phyloP scores from a whole-genome alignment of 2,113 vertebrate species.

The Machaerirhynchus nigripectus region DNA sequence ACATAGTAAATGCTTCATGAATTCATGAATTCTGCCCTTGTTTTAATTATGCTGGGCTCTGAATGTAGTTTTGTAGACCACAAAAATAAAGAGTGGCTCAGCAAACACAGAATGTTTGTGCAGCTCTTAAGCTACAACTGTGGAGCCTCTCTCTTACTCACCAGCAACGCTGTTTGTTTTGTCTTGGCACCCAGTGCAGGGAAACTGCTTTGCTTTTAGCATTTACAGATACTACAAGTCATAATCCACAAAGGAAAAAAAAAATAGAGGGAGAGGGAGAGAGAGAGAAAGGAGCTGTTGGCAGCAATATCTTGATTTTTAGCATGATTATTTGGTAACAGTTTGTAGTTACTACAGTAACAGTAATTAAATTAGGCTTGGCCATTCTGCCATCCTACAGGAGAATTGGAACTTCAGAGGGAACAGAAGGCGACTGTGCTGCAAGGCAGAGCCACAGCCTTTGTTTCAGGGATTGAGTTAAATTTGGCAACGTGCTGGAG shows the following conservation, averaged over 20 bases:
- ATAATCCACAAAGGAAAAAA: constrained; percentile 4
- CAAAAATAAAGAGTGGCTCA: constrained; percentile 77
- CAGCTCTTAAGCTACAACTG: constrained; percentile 58
- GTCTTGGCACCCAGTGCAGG: constrained; percentile 53
- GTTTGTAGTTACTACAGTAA: constrained; percentile 29
- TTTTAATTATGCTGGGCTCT: constrained; percentile 78
- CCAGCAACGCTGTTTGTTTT: constrained; percentile 60
- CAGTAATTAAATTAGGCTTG: constrained; percentile 30
- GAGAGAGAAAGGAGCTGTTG: not conserved
- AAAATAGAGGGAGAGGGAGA: not conserved
- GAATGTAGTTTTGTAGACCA: constrained; percentile 79
- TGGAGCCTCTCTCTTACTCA: constrained; percentile 55
- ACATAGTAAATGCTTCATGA: constrained; percentile 75
- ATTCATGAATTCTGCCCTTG: constrained; percentile 79
- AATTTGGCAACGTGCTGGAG: not conserved
- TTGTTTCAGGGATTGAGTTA: not conserved
- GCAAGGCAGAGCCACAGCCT: not conserved
- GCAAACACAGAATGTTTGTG: constrained; percentile 79
- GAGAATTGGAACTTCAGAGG: not conserved
- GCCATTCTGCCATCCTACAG: not conserved
- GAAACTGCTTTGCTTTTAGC: constrained; percentile 29
- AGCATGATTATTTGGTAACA: not conserved
- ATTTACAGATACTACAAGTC: constrained; percentile 23
- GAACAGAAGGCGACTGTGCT: constrained; percentile 29
- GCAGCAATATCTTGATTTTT: constrained; percentile 17